phyloP scores from a whole-genome alignment of 1,140 invertebrate genomes.

The Octopus bimaculoides region DNA sequence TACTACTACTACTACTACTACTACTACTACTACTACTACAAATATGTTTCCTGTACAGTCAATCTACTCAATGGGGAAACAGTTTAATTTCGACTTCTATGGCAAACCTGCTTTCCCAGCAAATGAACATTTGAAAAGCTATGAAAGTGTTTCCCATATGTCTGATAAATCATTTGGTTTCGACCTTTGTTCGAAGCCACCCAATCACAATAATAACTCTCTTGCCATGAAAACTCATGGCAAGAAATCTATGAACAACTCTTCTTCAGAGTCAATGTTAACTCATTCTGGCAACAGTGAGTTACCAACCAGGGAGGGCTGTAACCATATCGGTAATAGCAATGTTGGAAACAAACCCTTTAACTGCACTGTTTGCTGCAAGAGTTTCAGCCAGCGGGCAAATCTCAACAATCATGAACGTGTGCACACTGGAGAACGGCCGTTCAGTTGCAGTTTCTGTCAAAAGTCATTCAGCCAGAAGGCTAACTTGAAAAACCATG shows the following conservation, averaged over 20 bases:
- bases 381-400: conserved; percentile 15
- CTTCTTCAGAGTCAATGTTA: background rate
- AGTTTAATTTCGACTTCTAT: background rate
- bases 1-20: too few relatives aligned
- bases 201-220: background rate
- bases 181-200: background rate
- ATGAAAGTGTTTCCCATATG: background rate
- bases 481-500: conserved; percentile 26
- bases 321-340: background rate
- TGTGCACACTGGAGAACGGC: conserved; percentile 18
- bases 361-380: conserved; percentile 15
- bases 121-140: conserved; percentile 1
- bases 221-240: background rate
- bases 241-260: background rate
- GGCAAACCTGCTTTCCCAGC: background rate
- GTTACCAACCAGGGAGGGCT: background rate
- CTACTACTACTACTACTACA: background rate
- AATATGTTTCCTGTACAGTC: background rate
- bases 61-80: conserved; percentile 1
- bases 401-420: conserved; percentile 22
- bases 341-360: conserved; percentile 48
- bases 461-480: conserved; percentile 14
- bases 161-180: background rate
- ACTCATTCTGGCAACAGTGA: background rate
- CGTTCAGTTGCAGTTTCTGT: conserved; percentile 15